These are phyloP conservation scores for Dendrocincla fuliginosa DNA, from an alignment of 2,797 vertebrate genomes.

Conservation along the genomic window DNA sequence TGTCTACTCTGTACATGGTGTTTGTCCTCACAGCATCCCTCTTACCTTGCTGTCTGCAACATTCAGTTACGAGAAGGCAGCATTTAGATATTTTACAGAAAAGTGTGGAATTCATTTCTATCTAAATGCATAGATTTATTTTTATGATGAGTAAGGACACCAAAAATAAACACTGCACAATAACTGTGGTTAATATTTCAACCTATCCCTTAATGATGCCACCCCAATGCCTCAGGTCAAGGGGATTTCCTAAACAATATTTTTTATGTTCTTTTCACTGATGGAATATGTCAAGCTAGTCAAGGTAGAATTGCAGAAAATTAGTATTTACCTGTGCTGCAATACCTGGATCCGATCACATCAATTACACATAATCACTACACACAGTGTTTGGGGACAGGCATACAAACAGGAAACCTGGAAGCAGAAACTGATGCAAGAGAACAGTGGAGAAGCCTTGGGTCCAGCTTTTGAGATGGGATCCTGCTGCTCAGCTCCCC, in stretches of 20 bases:
- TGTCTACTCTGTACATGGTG: not conserved
- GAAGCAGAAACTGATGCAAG: not conserved
- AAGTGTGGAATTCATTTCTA: not conserved
- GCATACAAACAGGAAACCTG: not conserved
- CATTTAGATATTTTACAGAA: not conserved
- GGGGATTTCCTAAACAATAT: not conserved
- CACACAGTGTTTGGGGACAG: not conserved
- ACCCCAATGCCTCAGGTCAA: not conserved
- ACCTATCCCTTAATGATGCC: not conserved
- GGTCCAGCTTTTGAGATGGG: not conserved
- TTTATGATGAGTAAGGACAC: not conserved
- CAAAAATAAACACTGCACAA: not conserved
- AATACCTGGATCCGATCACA: not conserved
- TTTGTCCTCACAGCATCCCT: not conserved
- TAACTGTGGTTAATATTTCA: conserved; percentile 34
- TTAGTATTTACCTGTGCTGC: conserved; percentile 27
- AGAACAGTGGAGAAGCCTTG: not conserved
- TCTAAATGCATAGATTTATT: not conserved
- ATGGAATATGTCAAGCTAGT: conserved; percentile 7
- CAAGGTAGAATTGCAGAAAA: conserved; percentile 21
- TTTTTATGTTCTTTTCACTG: not conserved
- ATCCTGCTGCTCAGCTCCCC: not conserved
- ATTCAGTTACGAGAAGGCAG: not conserved
- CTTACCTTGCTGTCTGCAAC: not conserved
- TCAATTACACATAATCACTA: conserved; percentile 33